phyloP scores from a whole-genome alignment of 2,888 invertebrate species.

The Melinaea marsaeus region DNA sequence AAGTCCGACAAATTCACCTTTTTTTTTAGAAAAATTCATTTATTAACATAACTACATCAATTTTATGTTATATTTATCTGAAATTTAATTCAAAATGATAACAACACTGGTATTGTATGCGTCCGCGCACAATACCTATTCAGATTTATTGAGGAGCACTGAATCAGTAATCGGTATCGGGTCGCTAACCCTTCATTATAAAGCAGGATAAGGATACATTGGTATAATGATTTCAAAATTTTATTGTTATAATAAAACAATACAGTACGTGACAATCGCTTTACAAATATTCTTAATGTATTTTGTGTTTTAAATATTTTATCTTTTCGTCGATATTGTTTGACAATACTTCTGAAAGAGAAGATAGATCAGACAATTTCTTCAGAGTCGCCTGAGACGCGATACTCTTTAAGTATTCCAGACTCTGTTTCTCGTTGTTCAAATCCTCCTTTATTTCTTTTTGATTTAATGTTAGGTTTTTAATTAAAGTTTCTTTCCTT shows the following conservation, averaged over 20 bases:
- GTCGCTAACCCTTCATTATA: constrained; percentile 59
- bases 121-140: constrained; percentile 67
- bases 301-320: background rate
- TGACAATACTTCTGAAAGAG: constrained; percentile 28
- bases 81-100: constrained; percentile 59
- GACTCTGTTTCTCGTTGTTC: constrained; percentile 29
- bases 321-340: constrained; percentile 20
- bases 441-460: constrained; percentile 30
- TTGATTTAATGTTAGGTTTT: constrained; percentile 34
- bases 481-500: constrained; percentile 26
- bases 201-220: constrained; percentile 45
- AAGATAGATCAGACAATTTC: constrained; percentile 22
- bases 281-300: background rate
- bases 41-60: background rate
- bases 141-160: constrained; percentile 61
- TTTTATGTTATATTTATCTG: constrained; percentile 28
- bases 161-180: constrained; percentile 59
- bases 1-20: background rate
- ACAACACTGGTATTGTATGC: constrained; percentile 62
- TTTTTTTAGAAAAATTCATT: too few relatives aligned
- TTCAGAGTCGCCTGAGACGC: constrained; percentile 26
- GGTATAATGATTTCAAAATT: constrained; percentile 39
- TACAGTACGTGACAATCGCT: background rate
- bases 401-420: constrained; percentile 28
- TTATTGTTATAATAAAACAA: constrained; percentile 26